These are phyloP conservation scores for Operophtera brumata DNA, from an alignment of 2,888 invertebrate species.

Conservation along the genomic window DNA sequence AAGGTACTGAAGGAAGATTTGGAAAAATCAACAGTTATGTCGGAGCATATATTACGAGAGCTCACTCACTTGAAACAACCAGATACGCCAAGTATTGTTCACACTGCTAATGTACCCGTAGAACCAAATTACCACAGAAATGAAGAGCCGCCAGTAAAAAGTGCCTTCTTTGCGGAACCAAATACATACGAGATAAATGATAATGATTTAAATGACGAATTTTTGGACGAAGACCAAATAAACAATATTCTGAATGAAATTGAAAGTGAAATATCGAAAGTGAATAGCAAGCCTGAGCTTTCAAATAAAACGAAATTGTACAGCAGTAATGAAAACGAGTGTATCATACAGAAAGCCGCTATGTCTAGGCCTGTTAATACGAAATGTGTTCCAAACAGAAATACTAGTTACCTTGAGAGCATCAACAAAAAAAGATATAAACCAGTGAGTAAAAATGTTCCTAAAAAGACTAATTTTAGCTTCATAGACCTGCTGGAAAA, in stretches of 20 bases:
- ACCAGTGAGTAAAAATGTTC: conserved; percentile 22
- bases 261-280: conserved; percentile 59
- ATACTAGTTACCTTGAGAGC: background rate
- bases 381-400: background rate
- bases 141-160: background rate
- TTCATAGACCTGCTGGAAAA: conserved; percentile 57
- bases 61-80: conserved; percentile 18
- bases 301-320: background rate
- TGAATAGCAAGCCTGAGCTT: background rate
- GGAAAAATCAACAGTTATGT: conserved; percentile 35
- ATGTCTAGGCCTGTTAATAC: background rate
- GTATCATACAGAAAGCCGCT: background rate
- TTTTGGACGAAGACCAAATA: conserved; percentile 50
- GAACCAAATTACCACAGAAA: background rate
- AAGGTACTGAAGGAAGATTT: conserved; percentile 45
- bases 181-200: conserved; percentile 13
- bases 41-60: conserved; percentile 37
- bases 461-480: conserved; percentile 44
- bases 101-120: background rate
- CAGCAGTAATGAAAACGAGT: background rate
- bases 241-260: conserved; percentile 57
- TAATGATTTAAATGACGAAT: conserved; percentile 39
- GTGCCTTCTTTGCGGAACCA: conserved; percentile 6
- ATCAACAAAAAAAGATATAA: conserved; percentile 5
- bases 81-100: background rate